These are phyloP conservation scores for Carpatolechia fugitivella DNA, from an alignment of 2,888 invertebrate genomes.

Conservation along the genomic window DNA sequence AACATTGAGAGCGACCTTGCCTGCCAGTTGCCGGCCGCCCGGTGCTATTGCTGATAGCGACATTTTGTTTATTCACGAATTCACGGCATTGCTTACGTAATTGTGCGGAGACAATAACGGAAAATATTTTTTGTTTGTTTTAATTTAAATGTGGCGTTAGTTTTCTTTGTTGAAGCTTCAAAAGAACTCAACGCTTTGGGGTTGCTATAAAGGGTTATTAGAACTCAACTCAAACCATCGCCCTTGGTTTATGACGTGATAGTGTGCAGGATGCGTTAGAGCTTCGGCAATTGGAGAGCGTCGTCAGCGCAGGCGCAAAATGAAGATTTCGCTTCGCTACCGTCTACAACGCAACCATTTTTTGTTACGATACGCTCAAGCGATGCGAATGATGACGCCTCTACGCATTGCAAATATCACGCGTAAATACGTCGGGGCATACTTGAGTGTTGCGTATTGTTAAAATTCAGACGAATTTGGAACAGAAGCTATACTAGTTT, in stretches of 20 bases:
- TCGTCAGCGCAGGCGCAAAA: conserved; percentile 1
- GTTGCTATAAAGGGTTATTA: background rate
- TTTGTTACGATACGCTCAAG: conserved; percentile 11
- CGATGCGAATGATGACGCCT: conserved; percentile 17
- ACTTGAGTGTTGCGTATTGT: background rate
- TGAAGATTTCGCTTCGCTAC: conserved; percentile 23
- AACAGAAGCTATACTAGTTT: too few relatives aligned
- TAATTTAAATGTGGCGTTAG: background rate
- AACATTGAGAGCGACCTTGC: conserved; percentile 70
- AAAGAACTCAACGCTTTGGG: background rate
- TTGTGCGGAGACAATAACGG: conserved; percentile 9
- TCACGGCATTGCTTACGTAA: conserved; percentile 20
- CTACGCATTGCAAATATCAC: conserved; percentile 12
- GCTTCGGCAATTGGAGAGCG: conserved; percentile 3
- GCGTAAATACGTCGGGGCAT: background rate
- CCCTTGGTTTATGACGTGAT: too few relatives aligned
- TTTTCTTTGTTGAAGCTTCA: background rate
- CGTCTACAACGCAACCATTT: conserved; percentile 11
- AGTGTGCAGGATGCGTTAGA: conserved; percentile 10
- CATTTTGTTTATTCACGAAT: conserved; percentile 29
- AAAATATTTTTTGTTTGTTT: conserved; percentile 1
- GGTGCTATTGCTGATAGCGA: conserved; percentile 35
- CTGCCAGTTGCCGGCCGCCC: conserved; percentile 49
- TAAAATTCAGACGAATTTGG: background rate
- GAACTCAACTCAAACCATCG: too few relatives aligned